Conservation (phyloP, 2,888 invertebrate species). For the Eupithecia tripunctaria region DNA sequence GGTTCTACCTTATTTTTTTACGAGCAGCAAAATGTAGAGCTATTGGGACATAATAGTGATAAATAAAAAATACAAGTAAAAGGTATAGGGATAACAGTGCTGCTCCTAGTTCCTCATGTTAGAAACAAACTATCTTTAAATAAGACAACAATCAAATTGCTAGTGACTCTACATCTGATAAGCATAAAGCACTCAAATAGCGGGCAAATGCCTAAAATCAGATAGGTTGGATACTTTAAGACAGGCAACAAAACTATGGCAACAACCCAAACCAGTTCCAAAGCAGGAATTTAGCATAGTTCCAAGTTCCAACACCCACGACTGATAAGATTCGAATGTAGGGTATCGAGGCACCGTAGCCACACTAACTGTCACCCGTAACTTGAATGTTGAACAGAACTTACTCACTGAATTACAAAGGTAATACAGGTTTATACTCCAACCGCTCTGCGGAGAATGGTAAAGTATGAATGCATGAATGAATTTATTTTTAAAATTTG, state of each 20-base stretch:
- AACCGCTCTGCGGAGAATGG: no score
- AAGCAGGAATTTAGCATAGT: conserved; percentile 1
- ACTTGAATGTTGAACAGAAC: background rate
- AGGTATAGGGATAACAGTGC: no score
- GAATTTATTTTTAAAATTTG: no score
- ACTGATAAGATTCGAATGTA: conserved; percentile 8
- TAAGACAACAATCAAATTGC: background rate
- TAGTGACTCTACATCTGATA: background rate
- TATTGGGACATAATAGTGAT: no score
- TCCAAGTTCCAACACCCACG: conserved; percentile 7
- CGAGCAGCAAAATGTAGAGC: no score
- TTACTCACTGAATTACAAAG: no score
- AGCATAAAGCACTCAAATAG: background rate
- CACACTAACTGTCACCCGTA: background rate
- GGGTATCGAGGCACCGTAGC: background rate
- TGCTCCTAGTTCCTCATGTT: no score
- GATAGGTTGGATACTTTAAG: background rate
- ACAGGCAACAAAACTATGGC: conserved; percentile 3
- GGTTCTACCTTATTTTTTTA: no score
- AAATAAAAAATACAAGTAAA: no score
- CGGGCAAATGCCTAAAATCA: background rate
- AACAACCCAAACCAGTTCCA: conserved; percentile 1
- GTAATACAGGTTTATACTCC: no score
- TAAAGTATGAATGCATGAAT: background rate
- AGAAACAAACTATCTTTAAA: background rate